Conservation (phyloP, 2,113 vertebrate species). For the Hassar affinis region DNA sequence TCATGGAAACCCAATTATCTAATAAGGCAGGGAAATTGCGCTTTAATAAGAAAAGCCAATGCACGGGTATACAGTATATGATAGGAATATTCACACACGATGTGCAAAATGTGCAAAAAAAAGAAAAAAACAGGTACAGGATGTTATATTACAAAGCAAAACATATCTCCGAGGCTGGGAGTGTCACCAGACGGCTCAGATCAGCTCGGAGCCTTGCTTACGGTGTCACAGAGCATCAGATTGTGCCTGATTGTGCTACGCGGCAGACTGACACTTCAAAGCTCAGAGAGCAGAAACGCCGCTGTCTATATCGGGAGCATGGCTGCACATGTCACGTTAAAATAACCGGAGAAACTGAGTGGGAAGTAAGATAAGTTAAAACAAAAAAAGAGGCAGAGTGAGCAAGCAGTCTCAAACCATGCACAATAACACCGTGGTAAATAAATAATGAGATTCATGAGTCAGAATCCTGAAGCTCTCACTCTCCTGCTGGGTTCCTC, state of each 20-base stretch:
- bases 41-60: neutral
- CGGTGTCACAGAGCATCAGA: conserved; percentile 28
- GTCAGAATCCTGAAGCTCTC: conserved; percentile 30
- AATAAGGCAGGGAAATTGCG: neutral
- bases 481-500: neutral
- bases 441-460: conserved; percentile 41
- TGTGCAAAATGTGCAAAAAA: neutral
- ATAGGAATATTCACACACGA: neutral
- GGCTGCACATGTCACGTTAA: conserved; percentile 3
- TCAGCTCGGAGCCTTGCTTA: neutral
- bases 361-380: neutral
- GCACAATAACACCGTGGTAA: conserved; percentile 44
- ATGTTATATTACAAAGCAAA: neutral
- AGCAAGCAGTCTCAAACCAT: conserved; percentile 53
- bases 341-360: neutral
- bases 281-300: conserved; percentile 57
- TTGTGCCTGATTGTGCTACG: neutral
- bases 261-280: conserved; percentile 58
- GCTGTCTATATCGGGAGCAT: conserved; percentile 60
- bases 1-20: neutral
- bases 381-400: conserved; percentile 21
- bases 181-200: neutral
- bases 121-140: neutral
- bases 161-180: neutral
- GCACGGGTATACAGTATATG: no score